Evolutionary conservation across 2,797 vertebrate genomes (phyloP).

Genomic region (Peromyscus aztecus): DNA sequence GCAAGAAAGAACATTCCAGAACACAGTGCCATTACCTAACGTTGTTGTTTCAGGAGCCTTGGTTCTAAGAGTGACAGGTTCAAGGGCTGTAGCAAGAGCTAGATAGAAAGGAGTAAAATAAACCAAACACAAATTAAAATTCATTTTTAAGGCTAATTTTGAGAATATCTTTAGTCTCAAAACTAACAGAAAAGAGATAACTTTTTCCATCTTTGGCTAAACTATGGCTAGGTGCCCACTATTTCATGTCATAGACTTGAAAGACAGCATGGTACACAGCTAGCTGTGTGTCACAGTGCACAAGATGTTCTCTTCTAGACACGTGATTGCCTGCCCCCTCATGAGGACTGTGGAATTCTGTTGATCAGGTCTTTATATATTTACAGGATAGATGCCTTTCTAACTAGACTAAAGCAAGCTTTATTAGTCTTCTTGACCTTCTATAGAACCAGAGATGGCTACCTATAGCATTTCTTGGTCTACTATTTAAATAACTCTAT

Average conservation of each 20-base stretch:
- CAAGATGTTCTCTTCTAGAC: background rate
- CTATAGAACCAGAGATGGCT: slow-evolving; percentile 1
- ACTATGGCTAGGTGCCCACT: background rate
- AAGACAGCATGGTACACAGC: background rate
- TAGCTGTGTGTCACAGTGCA: background rate
- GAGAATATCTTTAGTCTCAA: slow-evolving; percentile 42
- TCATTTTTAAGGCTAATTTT: slow-evolving; percentile 44
- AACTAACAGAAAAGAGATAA: slow-evolving; percentile 26
- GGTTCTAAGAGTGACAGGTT: slow-evolving; percentile 80
- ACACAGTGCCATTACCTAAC: slow-evolving; percentile 81
- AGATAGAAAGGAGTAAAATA: slow-evolving; percentile 67
- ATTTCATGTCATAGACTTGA: background rate
- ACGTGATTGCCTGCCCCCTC: background rate
- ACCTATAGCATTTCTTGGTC: background rate
- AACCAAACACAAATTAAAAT: slow-evolving; percentile 60
- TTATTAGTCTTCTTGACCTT: background rate
- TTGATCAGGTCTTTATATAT: background rate
- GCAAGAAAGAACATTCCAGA: background rate
- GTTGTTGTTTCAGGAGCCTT: slow-evolving; percentile 80
- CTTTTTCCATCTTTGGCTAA: background rate
- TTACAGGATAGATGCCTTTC: background rate
- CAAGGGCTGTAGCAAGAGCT: slow-evolving; percentile 80
- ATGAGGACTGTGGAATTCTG: background rate
- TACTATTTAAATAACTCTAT: slow-evolving; percentile 29
- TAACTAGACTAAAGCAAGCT: background rate